Evolutionary conservation across 2,888 invertebrate genomes (phyloP), one percentile per base, ranked within the genome.

Genomic region (Andrena marginata): DNA sequence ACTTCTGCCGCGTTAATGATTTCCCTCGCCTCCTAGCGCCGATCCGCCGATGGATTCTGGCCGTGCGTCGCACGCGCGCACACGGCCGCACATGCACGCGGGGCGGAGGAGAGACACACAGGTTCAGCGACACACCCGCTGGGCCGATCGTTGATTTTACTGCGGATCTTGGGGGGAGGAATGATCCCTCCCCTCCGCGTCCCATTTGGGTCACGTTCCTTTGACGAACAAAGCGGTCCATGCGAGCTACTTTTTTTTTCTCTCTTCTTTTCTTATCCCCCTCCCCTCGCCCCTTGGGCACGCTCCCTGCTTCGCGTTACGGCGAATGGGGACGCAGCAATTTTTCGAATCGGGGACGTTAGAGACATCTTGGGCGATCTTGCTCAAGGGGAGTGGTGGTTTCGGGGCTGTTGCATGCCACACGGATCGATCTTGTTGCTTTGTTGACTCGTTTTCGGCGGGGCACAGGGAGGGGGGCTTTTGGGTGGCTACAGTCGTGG

Each of bases 51-150:
- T 64, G 75, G 67, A 81, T 77, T 87, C 74, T 74, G 77, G 82
- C 80, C 82, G 77, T 87, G 86, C 86, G 86, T 82, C 75, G 75
- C 69, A 73, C 69, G 68, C 76, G 63, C 42, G 73, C 70, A 42
- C 16, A 63, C 63, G 8, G 5, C 10, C 23, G 48, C 8, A 42
- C 16, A 51, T 13, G n/a, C 20, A 77, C 13, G 23, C 26, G 56
- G 3, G 56, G 42, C 42, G 42, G 42, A n/a, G 13, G 10, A 60
- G 23, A 69, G 26, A 26, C 56, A 63, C 63, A 63, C 69, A 68
- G 65, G 60, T 76, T 73, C 74, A 68, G 77, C 82, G 87, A 82
- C 87, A 87, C 87, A 86, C 87, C 87, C 86, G 86, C 70, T 68
- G 29, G 75, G 59, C 68, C 82, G 79, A 87, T 75, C 78, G 80